Percentiles rank a stretch among this genome's conserved stretches.
phyloP scores from a whole-genome alignment of 2,888 invertebrate species.

The Acleris holmiana region DNA sequence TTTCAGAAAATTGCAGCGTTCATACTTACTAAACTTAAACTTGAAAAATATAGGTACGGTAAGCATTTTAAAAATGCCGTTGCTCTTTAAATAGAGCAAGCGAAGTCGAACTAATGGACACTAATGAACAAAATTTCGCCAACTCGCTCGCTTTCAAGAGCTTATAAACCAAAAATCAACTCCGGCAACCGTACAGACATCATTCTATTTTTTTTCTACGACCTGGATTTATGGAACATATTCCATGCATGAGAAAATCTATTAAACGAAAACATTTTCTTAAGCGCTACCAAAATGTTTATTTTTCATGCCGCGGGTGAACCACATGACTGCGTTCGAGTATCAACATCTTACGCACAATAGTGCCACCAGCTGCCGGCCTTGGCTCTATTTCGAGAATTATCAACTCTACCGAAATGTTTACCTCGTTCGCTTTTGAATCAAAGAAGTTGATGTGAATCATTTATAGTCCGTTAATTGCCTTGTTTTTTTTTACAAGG shows the following conservation, averaged over 20 bases:
- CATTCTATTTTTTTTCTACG: too few species aligned
- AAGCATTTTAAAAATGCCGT: too few species aligned
- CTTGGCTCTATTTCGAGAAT: conserved; percentile 47
- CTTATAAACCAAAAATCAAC: too few species aligned
- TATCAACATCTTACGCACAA: conserved; percentile 39
- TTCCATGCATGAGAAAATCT: neutral
- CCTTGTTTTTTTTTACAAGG: conserved; percentile 4
- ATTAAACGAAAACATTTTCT: neutral
- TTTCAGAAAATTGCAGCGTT: too few species aligned
- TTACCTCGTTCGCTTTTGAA: conserved; percentile 25
- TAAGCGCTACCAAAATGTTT: conserved; percentile 5
- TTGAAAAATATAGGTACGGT: too few species aligned
- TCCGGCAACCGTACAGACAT: too few species aligned
- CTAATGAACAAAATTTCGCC: too few species aligned
- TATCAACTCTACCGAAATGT: conserved; percentile 29
- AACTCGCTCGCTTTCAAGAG: too few species aligned
- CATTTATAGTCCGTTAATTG: conserved; percentile 5
- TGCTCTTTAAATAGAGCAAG: too few species aligned
- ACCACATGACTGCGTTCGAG: conserved; percentile 41
- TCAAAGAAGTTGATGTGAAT: conserved; percentile 13
- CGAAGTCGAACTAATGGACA: too few species aligned
- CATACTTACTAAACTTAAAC: too few species aligned
- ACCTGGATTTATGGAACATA: too few species aligned
- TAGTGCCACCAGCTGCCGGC: conserved; percentile 34
- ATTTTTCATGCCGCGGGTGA: conserved; percentile 43